Evolutionary conservation across 2,888 invertebrate genomes (phyloP), one percentile per base, ranked within the genome.

Genomic region (Strigamia maritima): DNA sequence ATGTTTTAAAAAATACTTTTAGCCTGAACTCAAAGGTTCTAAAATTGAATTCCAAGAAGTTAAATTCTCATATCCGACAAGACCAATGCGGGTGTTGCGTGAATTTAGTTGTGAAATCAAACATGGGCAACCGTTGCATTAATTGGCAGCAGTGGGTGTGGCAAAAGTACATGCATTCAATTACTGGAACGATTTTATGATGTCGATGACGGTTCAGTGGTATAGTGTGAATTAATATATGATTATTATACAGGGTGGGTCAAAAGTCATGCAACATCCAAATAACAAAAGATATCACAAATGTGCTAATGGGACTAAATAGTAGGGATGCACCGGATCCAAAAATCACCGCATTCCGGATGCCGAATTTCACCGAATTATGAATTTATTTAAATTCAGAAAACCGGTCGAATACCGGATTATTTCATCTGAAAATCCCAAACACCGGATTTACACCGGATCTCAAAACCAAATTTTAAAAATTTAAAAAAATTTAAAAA

Each of bases 151-250:
- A 91, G 91, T 81, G 94, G 94, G 12, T 93, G 93, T 83, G 94
- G 94, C 26, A 94, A 94, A 85, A 93, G 93, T 1, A 94, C 94
- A 0, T 91, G 92, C 79, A 90, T 94, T 80, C 93, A 94, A 83
- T 87, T 95, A 40, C 86, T 95, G 81, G 91, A 94, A 84, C 87
- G 94, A 76, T 89, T 93, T 79, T 95, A 95, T 83, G 94, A 94
- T 85, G 92, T 94, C 2, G 82, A 83, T 2, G 81, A 83, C 35
- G 89, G 89, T 12, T 81, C 83, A 81, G 86, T 87, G 80, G 84
- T 84, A 82, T 80, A 83, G 78, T 24, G 3, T 1, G 40, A 24
- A 78, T 19, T n/a, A n/a, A n/a, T n/a, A n/a, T n/a, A n/a, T n/a
- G n/a, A n/a, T n/a, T n/a, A n/a, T n/a, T n/a, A n/a, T n/a, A n/a